These are phyloP conservation scores for Orthosia gracilis DNA, from an alignment of 2,888 invertebrate genomes.

Conservation along the genomic window DNA sequence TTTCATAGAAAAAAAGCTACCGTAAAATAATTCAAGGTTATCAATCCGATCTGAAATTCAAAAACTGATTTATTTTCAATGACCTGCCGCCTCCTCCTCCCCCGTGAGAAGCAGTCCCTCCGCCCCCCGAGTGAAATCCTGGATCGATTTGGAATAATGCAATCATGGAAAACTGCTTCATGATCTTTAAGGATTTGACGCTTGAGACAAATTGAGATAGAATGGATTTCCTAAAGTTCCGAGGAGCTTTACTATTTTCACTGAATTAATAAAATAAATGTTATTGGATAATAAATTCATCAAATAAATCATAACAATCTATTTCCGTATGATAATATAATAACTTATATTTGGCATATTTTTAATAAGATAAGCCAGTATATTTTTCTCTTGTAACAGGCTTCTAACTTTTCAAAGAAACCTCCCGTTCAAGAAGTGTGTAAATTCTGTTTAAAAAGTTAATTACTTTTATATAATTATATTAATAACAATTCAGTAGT, in stretches of 20 bases:
- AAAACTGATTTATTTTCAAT: no score
- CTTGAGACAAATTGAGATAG: no score
- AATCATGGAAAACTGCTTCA: constrained; percentile 5
- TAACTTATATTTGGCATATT: constrained; percentile 1
- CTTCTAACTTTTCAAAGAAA: background rate
- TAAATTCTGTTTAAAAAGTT: constrained; percentile 3
- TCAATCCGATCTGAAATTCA: no score
- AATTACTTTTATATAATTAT: constrained; percentile 13
- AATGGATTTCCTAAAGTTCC: constrained; percentile 2
- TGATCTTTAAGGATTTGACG: background rate
- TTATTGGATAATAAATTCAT: background rate
- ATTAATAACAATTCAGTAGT: constrained; percentile 17
- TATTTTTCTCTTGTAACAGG: background rate
- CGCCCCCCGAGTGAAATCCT: no score
- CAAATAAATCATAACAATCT: background rate
- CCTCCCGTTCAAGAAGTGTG: background rate
- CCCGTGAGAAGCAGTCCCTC: no score
- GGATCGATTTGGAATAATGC: background rate
- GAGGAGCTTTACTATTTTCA: background rate
- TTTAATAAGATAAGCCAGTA: background rate
- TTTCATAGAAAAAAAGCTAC: no score
- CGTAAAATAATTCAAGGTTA: no score
- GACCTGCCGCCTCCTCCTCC: no score
- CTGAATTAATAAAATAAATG: background rate
- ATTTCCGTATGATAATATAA: background rate